These are phyloP conservation scores for Macroteleia sp. DNA, from an alignment of 2,888 invertebrate species.

Conservation along the genomic window DNA sequence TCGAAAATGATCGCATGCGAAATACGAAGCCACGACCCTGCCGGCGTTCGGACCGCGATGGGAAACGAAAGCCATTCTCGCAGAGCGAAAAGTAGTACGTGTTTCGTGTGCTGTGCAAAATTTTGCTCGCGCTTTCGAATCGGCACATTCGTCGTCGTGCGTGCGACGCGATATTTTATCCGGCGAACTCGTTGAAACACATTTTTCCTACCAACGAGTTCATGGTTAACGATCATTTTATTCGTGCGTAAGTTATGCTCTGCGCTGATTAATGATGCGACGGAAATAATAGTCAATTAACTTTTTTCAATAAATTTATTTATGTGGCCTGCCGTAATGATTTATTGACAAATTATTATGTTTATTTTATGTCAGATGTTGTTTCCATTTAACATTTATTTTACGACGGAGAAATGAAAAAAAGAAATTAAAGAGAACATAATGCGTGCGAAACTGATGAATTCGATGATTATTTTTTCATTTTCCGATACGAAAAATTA, in stretches of 20 bases:
- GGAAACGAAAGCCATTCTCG: slow-evolving; percentile 70
- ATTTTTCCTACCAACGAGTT: slow-evolving; percentile 37
- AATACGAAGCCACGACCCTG: slow-evolving; percentile 66
- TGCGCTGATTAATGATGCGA: slow-evolving; percentile 42
- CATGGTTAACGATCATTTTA: slow-evolving; percentile 45
- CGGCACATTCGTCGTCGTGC: slow-evolving; percentile 40
- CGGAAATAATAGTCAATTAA: slow-evolving; percentile 48
- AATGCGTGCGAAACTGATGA: no score
- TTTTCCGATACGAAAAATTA: no score
- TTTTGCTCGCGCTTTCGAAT: slow-evolving; percentile 64
- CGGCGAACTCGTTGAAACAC: slow-evolving; percentile 17
- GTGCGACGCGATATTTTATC: slow-evolving; percentile 49
- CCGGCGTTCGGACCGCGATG: slow-evolving; percentile 25
- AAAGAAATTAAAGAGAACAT: no score
- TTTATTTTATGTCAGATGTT: neutral
- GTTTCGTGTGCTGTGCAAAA: slow-evolving; percentile 61
- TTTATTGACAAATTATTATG: slow-evolving; percentile 20
- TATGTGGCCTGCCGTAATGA: slow-evolving; percentile 14
- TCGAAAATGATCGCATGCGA: slow-evolving; percentile 58
- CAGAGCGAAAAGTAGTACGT: slow-evolving; percentile 68
- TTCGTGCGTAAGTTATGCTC: slow-evolving; percentile 12
- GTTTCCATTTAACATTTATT: no score
- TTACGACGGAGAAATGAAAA: no score
- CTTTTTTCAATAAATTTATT: slow-evolving; percentile 20
- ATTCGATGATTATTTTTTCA: no score